Percentiles rank a stretch among this genome's conserved stretches.
These are phyloP conservation scores for Phenganax subtilis DNA, from an alignment of 92 coral and sea anemone species.

Conservation along the genomic window DNA sequence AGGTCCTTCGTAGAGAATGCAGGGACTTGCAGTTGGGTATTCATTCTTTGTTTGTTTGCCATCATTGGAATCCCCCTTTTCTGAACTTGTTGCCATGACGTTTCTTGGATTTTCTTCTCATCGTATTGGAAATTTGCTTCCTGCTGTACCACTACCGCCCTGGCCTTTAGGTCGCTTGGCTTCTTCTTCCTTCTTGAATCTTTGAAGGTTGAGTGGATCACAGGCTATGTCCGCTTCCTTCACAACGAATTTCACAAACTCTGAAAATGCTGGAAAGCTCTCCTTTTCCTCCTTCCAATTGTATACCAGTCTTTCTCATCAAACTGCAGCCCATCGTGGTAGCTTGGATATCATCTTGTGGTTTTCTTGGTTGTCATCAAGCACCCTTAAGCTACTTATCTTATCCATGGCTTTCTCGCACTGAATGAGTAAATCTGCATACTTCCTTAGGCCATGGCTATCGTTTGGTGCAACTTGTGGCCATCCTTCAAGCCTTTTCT, in stretches of 20 bases:
- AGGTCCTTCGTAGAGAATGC: slow-evolving; percentile 36
- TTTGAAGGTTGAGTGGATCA: slow-evolving; percentile 53
- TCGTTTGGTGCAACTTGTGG: slow-evolving; percentile 8
- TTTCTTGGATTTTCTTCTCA: neutral
- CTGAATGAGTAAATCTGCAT: slow-evolving; percentile 1
- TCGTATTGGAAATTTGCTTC: slow-evolving; percentile 2
- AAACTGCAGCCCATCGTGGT: slow-evolving; percentile 53
- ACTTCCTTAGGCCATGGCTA: neutral
- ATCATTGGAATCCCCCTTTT: neutral
- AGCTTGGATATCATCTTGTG: slow-evolving; percentile 41
- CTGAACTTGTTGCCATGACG: neutral
- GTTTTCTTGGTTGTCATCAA: neutral
- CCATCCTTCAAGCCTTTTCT: slow-evolving; percentile 1
- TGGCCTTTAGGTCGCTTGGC: slow-evolving; percentile 2
- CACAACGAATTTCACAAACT: slow-evolving; percentile 42
- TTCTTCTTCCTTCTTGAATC: slow-evolving; percentile 17
- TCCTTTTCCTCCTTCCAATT: slow-evolving; percentile 34
- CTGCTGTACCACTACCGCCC: neutral
- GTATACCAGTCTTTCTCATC: slow-evolving; percentile 49
- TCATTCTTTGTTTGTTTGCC: neutral
- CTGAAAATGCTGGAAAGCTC: slow-evolving; percentile 7
- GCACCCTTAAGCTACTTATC: neutral
- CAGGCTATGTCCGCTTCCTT: slow-evolving; percentile 47
- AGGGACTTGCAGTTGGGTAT: slow-evolving; percentile 8
- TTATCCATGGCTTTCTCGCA: slow-evolving; percentile 7